Evolutionary conservation across 2,113 vertebrate species (phyloP).

Genomic region (Ramphastos sulfuratus): DNA sequence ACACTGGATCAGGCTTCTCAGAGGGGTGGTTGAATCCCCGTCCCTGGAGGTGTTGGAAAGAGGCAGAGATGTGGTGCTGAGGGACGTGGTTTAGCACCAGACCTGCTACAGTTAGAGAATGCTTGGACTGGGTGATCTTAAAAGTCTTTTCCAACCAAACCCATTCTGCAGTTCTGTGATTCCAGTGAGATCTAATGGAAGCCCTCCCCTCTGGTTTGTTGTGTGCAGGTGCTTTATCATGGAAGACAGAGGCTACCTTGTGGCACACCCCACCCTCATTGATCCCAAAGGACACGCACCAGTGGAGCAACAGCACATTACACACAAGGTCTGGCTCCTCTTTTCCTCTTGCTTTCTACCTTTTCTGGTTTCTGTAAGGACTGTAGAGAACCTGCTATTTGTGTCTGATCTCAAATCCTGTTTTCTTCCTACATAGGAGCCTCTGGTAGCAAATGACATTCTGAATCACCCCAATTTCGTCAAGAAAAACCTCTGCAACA

Average conservation of each 20-base stretch:
- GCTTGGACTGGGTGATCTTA: too few relatives aligned
- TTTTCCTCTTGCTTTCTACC: neutral
- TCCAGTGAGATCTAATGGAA: neutral
- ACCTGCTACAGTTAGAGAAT: too few relatives aligned
- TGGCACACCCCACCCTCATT: constrained; percentile 97
- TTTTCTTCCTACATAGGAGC: constrained; percentile 79
- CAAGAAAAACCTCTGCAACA: constrained; percentile 98
- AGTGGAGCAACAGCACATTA: constrained; percentile 97
- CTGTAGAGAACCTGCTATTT: neutral
- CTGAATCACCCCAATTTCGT: constrained; percentile 98
- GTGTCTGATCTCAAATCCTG: neutral
- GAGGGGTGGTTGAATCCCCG: too few relatives aligned
- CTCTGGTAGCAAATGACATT: constrained; percentile 96
- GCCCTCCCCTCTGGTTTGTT: neutral
- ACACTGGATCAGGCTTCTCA: too few relatives aligned
- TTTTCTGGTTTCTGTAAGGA: neutral
- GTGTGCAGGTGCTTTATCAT: constrained; percentile 93
- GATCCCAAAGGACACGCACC: constrained; percentile 98
- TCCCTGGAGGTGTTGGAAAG: too few relatives aligned
- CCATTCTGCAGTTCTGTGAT: too few relatives aligned
- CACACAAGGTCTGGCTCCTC: constrained; percentile 88
- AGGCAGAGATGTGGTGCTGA: too few relatives aligned
- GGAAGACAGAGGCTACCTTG: constrained; percentile 97
- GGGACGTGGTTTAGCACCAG: too few relatives aligned
- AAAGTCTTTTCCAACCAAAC: too few relatives aligned